These are phyloP conservation scores for Clepsis dumicolana DNA, from an alignment of 2,888 invertebrate genomes.

Conservation along the genomic window DNA sequence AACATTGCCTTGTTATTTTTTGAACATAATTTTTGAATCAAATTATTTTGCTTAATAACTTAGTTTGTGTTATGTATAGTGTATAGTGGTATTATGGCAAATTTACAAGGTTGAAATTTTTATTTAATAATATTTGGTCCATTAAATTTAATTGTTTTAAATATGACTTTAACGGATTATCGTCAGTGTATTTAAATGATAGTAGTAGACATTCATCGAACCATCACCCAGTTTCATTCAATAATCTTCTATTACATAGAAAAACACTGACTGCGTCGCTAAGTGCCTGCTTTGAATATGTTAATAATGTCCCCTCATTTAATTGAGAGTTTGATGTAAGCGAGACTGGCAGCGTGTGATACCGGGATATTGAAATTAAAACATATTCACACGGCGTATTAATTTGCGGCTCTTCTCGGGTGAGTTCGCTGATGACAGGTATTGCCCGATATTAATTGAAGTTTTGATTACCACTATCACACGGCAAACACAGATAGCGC, in stretches of 20 bases:
- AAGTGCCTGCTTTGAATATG: conserved; percentile 3
- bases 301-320: conserved; percentile 36
- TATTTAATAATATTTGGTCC: too few relatives aligned
- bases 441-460: conserved; percentile 82
- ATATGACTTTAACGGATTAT: too few relatives aligned
- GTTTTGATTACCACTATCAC: conserved; percentile 79
- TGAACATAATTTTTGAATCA: not conserved
- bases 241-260: not conserved
- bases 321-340: conserved; percentile 39
- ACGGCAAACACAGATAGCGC: conserved; percentile 44
- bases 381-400: conserved; percentile 69
- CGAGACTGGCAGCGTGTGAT: conserved; percentile 35
- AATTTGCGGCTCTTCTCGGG: conserved; percentile 69
- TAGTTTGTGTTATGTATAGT: too few relatives aligned
- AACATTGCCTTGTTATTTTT: not conserved
- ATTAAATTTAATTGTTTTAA: too few relatives aligned
- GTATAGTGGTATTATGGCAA: too few relatives aligned
- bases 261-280: not conserved
- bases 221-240: too few relatives aligned
- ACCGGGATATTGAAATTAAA: conserved; percentile 66
- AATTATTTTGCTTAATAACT: not conserved
- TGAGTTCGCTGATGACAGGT: conserved; percentile 71
- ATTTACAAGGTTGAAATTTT: too few relatives aligned
- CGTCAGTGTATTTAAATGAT: too few relatives aligned
- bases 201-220: too few relatives aligned